Evolutionary conservation across 2,888 invertebrate species (phyloP).

Genomic region (Watsonalla binaria): DNA sequence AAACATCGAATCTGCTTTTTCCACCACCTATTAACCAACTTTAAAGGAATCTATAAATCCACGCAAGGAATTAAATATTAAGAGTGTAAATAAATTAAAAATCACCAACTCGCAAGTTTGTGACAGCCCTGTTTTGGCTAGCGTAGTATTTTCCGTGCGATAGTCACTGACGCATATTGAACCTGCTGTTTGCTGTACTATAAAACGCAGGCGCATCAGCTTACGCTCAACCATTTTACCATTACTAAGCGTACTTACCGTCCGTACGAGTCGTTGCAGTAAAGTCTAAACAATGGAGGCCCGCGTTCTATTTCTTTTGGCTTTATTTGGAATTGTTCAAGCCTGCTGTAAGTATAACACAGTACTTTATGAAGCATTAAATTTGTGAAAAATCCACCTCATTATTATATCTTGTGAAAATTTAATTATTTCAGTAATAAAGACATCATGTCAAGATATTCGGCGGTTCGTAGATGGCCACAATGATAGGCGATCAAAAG

Average conservation of each 20-base stretch:
- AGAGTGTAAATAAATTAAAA: too few species aligned
- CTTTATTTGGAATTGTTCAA: slow-evolving; percentile 24
- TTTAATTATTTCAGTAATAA: slow-evolving; percentile 29
- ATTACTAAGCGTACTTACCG: neutral
- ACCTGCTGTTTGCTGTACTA: neutral
- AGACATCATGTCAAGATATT: slow-evolving; percentile 27
- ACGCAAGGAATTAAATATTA: too few species aligned
- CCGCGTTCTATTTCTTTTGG: slow-evolving; percentile 36
- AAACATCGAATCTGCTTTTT: too few species aligned
- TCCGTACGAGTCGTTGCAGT: slow-evolving; percentile 4
- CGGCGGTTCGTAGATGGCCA: slow-evolving; percentile 37
- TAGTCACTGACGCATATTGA: neutral
- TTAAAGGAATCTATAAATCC: too few species aligned
- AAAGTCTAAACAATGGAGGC: slow-evolving; percentile 37
- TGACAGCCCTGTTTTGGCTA: neutral
- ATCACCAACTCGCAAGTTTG: neutral
- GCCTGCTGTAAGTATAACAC: slow-evolving; percentile 33
- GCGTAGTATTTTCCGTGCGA: neutral
- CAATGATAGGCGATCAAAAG: slow-evolving; percentile 29
- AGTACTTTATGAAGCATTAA: neutral
- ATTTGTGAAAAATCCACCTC: neutral
- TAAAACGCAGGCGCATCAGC: neutral
- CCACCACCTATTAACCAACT: too few species aligned
- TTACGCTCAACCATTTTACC: neutral
- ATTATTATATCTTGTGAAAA: slow-evolving; percentile 4